Conservation (phyloP, 2,888 invertebrate genomes). For the Congeria kusceri region DNA sequence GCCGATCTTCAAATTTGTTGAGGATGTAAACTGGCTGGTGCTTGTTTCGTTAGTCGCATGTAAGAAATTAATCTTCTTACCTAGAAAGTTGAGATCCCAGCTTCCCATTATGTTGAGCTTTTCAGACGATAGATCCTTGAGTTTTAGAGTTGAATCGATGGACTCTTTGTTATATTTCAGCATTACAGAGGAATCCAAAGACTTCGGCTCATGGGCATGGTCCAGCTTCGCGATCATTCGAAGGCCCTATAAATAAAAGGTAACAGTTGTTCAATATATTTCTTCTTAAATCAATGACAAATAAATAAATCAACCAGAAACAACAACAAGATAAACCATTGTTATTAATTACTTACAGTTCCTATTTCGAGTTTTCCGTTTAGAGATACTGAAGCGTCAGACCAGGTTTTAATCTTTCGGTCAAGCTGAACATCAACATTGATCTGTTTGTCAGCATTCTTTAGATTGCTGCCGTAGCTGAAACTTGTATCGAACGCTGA, state of each 20-base stretch:
- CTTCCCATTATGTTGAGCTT: conserved; percentile 61
- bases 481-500: conserved; percentile 61
- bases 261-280: too few relatives aligned
- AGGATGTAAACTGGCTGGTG: conserved; percentile 63
- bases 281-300: too few relatives aligned
- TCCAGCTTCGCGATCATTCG: conserved; percentile 62
- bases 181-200: conserved; percentile 62
- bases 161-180: conserved; percentile 66
- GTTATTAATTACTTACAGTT: conserved; percentile 31
- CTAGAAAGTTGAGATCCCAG: conserved; percentile 67
- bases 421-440: conserved; percentile 47
- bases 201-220: conserved; percentile 64
- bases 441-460: conserved; percentile 61
- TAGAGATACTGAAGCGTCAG: conserved; percentile 24
- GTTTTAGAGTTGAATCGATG: conserved; percentile 54
- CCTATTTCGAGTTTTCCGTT: conserved; percentile 44
- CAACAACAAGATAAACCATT: too few relatives aligned
- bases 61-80: conserved; percentile 65
- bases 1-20: conserved; percentile 58
- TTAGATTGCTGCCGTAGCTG: conserved; percentile 63
- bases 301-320: too few relatives aligned
- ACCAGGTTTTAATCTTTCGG: conserved; percentile 44
- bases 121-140: conserved; percentile 66
- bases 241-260: conserved; percentile 63
- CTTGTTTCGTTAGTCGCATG: conserved; percentile 65